phyloP scores from a whole-genome alignment of 2,113 vertebrate species.

The Tylochromis polylepis region DNA sequence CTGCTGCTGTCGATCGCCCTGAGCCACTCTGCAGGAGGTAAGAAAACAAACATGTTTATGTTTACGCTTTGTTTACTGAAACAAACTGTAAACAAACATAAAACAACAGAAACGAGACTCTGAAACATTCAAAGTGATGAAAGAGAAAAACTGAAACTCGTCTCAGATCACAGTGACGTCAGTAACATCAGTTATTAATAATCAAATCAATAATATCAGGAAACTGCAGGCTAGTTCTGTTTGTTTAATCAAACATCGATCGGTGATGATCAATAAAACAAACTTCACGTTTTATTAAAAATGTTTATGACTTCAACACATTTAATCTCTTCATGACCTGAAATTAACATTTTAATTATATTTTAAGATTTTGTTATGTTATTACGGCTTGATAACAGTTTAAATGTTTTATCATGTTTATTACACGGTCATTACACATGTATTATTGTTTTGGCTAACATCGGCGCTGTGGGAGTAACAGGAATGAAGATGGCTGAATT shows the following conservation, averaged over 20 bases:
- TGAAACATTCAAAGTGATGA: background rate
- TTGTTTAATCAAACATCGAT: background rate
- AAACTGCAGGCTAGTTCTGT: background rate
- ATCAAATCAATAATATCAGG: background rate
- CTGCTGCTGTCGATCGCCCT: slow-evolving; percentile 46
- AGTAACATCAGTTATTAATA: background rate
- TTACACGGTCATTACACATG: too few relatives aligned
- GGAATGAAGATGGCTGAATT: background rate
- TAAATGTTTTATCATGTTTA: background rate
- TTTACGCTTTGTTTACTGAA: background rate
- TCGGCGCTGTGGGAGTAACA: background rate
- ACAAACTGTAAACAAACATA: background rate
- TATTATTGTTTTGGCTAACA: background rate
- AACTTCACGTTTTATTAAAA: background rate
- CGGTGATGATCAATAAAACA: background rate
- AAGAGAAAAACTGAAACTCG: background rate
- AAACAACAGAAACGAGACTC: background rate
- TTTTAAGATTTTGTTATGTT: background rate
- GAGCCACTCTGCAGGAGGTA: slow-evolving; percentile 49
- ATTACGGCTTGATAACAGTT: background rate
- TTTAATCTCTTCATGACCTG: background rate
- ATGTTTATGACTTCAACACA: background rate
- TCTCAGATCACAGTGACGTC: background rate
- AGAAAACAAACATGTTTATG: background rate
- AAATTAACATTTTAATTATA: background rate